Evolutionary conservation across 2,113 vertebrate genomes (phyloP).

Genomic region (Deroptyus accipitrinus): DNA sequence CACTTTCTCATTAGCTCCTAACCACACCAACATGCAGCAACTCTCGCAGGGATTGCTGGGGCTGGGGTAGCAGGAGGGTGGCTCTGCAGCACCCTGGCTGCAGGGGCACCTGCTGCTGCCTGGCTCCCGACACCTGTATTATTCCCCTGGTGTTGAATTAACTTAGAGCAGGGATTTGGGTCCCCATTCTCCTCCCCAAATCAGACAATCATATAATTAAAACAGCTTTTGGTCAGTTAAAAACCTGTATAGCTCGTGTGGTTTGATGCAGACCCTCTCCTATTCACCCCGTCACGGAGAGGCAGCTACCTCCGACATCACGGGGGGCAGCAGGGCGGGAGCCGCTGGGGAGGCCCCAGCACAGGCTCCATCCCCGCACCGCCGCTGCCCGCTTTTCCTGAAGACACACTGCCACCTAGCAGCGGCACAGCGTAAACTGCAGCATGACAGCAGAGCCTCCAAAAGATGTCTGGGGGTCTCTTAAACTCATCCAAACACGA

Average conservation of each 20-base stretch:
- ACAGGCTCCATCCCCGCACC: not conserved
- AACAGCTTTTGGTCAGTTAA: not conserved
- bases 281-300: not conserved
- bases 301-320: not conserved
- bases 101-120: accelerated
- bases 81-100: not conserved
- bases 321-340: accelerated
- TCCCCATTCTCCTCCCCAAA: accelerated
- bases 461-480: not conserved
- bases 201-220: not conserved
- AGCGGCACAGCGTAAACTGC: conserved; percentile 8
- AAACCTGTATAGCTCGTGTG: not conserved
- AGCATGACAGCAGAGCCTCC: not conserved
- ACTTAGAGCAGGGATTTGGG: not conserved
- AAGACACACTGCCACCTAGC: conserved; percentile 57
- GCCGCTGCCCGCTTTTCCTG: not conserved
- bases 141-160: not conserved
- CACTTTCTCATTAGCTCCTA: not conserved
- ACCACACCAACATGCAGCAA: accelerated
- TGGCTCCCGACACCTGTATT: not conserved
- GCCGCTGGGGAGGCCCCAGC: accelerated
- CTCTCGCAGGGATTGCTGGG: not conserved
- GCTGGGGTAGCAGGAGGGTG: not conserved
- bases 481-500: not conserved
- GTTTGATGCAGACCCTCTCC: not conserved